Base-by-base conservation (phyloP, 2,888 invertebrate species). In the Drosophila nigricruria region DNA sequence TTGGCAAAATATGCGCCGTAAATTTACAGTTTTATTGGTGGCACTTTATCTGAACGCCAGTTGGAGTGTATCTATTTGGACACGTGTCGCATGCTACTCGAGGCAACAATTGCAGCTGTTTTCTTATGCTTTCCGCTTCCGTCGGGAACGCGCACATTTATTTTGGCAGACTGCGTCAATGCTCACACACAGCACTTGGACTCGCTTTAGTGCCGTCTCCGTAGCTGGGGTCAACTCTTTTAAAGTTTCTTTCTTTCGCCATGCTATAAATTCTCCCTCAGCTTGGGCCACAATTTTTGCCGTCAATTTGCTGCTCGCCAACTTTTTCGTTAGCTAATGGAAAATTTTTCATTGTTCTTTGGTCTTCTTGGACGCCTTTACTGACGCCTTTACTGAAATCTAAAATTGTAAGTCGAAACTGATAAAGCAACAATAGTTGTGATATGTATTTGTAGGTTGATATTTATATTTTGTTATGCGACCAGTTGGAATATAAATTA, bases 41-140 rank as follows among this genome's bases (percentile, higher is more conserved):
- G 76, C 63, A 79, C 75, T 81, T 73, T 81, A 70, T 60, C 74
- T 71, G 54, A 62, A 52, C 62, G 67, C 50, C 61, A 61, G 50
- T 59, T 56, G 32, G 69, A 61, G 63, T 77, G 68, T 76, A 70
- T 76, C 66, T 64, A 63, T 73, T 70, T 57, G 67, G 71, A 81
- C 81, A 87, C 86, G 86, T 86, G 86, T 78, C 77, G 77, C 65
- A 53, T 73, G 80, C 73, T 65, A 74, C 70, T 77, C 70, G 67
- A 78, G 66, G 45, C 67, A 78, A 77, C 74, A 77, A 77, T 71
- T 71, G 79, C 75, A 79, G 42, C 50, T 57, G 47, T 70, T 69
- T 74, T 67, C 57, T 42, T 20, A 16, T 40, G 23, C 43, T 58
- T 50, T 25, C 68, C 56, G 60, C 58, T 34, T 53, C 43, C 50